phyloP scores from a whole-genome alignment of 2,888 invertebrate species.

The Plebejus argus region DNA sequence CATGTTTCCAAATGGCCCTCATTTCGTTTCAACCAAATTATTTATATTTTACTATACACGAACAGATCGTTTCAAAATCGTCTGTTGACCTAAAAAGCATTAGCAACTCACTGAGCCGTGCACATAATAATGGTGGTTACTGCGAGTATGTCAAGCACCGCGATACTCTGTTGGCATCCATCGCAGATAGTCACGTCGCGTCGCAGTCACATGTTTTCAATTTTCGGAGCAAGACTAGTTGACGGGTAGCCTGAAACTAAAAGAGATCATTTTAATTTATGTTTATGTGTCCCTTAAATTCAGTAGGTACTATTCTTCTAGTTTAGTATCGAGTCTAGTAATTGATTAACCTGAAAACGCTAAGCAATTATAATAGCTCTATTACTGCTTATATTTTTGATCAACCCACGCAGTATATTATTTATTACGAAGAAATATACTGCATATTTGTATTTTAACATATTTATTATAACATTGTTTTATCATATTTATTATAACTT shows the following conservation, averaged over 20 bases:
- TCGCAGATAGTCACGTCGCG: conserved; percentile 10
- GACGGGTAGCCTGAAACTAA: background rate
- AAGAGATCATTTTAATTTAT: background rate
- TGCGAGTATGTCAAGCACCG: conserved; percentile 51
- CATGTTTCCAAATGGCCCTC: conserved; percentile 81
- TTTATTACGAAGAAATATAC: background rate
- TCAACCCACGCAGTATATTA: background rate
- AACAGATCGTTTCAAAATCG: conserved; percentile 78
- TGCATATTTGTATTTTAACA: background rate
- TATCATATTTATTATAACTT: conserved; percentile 16
- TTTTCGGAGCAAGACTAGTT: background rate
- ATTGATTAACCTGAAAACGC: background rate
- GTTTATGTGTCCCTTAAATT: background rate
- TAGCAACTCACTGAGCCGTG: conserved; percentile 73
- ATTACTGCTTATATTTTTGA: background rate
- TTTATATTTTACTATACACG: conserved; percentile 79
- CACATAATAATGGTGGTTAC: conserved; percentile 69
- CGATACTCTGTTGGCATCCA: conserved; percentile 44
- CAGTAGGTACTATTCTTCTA: no score
- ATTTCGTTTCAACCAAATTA: conserved; percentile 78
- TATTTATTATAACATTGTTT: conserved; percentile 16
- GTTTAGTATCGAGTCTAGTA: background rate
- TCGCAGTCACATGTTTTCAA: background rate
- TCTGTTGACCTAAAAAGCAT: conserved; percentile 75
- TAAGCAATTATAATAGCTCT: background rate